Evolutionary conservation across 2,113 vertebrate species (phyloP), one percentile per base, ranked within the genome.

Genomic region (Oryzias celebensis): DNA sequence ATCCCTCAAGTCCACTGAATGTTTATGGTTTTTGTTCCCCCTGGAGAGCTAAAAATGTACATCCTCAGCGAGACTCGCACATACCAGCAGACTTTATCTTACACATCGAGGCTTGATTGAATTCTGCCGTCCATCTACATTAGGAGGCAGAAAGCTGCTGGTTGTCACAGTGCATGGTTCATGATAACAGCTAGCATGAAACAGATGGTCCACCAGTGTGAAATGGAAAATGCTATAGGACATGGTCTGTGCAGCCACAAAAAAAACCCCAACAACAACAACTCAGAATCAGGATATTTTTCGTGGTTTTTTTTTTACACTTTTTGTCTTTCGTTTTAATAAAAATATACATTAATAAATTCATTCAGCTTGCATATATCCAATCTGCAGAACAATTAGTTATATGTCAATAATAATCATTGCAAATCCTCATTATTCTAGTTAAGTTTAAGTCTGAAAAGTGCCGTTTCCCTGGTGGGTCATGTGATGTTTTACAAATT

Each of bases 121-220:
- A 66, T 47, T 49, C 59, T 42, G n/a, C 3, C 36, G 36, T 62
- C 60, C 17, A 24, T 68, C 46, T 46, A 43, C 58, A 68, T 74
- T 61, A 50, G 24, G 18, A 52, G 52, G 60, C 55, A 24, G 52
- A 58, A 49, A 50, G 23, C 14, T 47, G 42, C 53, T 76, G 78
- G 85, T 70, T 71, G 72, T 68, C 74, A 28, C 26, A 2, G 62
- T 45, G 57, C 36, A 52, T 8, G 60, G 52, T 51, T 78, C 58
- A 52, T 3, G 53, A 70, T 62, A 75, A 61, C 58, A 53, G 18
- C 58, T 45, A 79, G 77, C 62, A 51, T 67, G 61, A 78, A 71
- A 57, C 82, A 88, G 68, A 86, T 75, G 75, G 72, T 31, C 2
- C 16, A 63, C 26, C 56, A 43, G n/a, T 42, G 42, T 58, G 52